Conservation (phyloP, 2,888 invertebrate genomes). For the Agrilus cyanescens region DNA sequence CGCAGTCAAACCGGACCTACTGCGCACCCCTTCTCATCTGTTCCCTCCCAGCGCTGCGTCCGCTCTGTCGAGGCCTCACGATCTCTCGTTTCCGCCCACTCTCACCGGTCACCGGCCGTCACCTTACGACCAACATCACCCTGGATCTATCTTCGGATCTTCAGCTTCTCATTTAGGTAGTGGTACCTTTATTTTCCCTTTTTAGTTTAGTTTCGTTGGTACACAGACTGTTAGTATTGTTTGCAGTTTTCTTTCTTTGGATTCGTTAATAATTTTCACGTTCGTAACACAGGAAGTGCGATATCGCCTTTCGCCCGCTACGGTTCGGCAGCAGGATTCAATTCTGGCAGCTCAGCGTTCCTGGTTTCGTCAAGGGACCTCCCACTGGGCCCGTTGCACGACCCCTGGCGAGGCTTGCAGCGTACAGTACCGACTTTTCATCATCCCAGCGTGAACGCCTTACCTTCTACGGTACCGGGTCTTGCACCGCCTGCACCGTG, state of each 20-base stretch:
- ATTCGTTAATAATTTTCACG: conserved; percentile 13
- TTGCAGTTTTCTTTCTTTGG: neutral
- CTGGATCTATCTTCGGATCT: conserved; percentile 50
- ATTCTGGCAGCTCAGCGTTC: conserved; percentile 41
- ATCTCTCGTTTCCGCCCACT: conserved; percentile 38
- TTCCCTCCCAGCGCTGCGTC: conserved; percentile 32
- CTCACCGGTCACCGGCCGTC: conserved; percentile 43
- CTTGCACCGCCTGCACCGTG: conserved; percentile 42
- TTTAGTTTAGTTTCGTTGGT: neutral
- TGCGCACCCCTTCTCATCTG: conserved; percentile 60
- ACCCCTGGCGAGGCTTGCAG: conserved; percentile 59
- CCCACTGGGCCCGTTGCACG: conserved; percentile 39
- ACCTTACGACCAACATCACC: conserved; percentile 49
- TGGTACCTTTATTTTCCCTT: conserved; percentile 6
- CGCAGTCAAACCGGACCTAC: conserved; percentile 43
- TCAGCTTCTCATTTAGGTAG: conserved; percentile 61
- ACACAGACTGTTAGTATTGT: conserved; percentile 1
- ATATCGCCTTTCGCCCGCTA: conserved; percentile 76
- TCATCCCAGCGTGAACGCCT: conserved; percentile 31
- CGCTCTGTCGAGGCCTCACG: conserved; percentile 37
- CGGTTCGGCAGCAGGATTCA: conserved; percentile 39
- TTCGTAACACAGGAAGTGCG: conserved; percentile 41
- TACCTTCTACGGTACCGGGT: conserved; percentile 36
- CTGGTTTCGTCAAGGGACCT: conserved; percentile 45
- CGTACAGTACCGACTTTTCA: conserved; percentile 48